phyloP scores from a whole-genome alignment of 2,113 vertebrate genomes.

The Ploceus nigricollis region DNA sequence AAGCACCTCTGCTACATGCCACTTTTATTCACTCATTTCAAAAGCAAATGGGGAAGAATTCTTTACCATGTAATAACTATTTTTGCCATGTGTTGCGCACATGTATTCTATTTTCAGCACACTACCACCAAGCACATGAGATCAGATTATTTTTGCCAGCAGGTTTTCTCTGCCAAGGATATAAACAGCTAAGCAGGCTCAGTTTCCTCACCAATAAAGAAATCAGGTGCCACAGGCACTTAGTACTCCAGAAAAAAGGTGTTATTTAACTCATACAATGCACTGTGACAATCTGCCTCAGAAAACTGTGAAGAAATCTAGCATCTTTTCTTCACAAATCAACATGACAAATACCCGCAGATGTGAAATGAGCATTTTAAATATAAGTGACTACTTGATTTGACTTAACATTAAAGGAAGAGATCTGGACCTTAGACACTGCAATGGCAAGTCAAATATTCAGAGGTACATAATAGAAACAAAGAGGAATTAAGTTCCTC shows the following conservation, averaged over 20 bases:
- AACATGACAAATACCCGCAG: not conserved
- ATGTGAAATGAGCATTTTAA: not conserved
- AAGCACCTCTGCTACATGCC: not conserved
- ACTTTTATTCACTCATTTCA: not conserved
- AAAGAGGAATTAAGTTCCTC: not conserved
- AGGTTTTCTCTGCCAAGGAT: conserved; percentile 18
- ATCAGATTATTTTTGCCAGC: conserved; percentile 27
- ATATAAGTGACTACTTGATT: not conserved
- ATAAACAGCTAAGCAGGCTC: conserved; percentile 11
- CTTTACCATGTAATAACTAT: conserved; percentile 15
- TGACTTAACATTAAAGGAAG: not conserved
- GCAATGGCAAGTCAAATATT: not conserved
- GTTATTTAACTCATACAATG: not conserved
- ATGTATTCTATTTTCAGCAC: conserved; percentile 39
- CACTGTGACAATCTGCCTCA: not conserved
- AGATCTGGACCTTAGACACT: not conserved
- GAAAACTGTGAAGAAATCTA: not conserved
- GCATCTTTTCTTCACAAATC: not conserved
- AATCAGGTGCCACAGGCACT: not conserved
- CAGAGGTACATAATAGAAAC: not conserved
- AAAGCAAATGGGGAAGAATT: not conserved
- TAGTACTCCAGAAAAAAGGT: not conserved
- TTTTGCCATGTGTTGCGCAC: conserved; percentile 2
- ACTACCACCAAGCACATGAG: not conserved
- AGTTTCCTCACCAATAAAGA: not conserved